Percentiles rank a stretch among this genome's conserved stretches.
Conservation (phyloP, 2,888 invertebrate species). For the Tiliacea aurago region DNA sequence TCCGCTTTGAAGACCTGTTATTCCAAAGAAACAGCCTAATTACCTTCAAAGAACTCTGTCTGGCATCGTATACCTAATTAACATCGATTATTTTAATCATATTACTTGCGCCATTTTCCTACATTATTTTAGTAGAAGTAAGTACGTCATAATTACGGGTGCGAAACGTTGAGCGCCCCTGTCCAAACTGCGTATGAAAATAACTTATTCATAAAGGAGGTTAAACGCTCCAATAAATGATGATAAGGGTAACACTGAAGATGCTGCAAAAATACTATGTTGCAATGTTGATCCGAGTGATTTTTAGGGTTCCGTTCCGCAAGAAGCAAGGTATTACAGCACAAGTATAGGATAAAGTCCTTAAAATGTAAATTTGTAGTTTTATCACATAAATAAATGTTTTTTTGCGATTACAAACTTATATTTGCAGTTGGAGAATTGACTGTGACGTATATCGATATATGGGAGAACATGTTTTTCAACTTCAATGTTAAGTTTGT, state of each 20-base stretch:
- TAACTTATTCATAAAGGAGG: slow-evolving; percentile 48
- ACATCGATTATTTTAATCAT: slow-evolving; percentile 23
- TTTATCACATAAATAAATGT: too few relatives aligned
- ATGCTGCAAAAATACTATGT: slow-evolving; percentile 30
- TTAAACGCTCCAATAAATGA: slow-evolving; percentile 40
- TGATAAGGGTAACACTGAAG: slow-evolving; percentile 35
- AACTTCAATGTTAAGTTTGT: too few relatives aligned
- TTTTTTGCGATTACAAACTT: too few relatives aligned
- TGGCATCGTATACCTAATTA: not conserved
- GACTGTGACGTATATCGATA: too few relatives aligned
- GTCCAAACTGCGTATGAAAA: slow-evolving; percentile 37
- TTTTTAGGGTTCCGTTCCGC: too few relatives aligned
- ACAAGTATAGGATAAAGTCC: too few relatives aligned
- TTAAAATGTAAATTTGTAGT: too few relatives aligned
- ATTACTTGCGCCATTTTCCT: slow-evolving; percentile 25
- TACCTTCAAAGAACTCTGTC: not conserved
- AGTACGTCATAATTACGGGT: slow-evolving; percentile 8
- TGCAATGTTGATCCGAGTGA: slow-evolving; percentile 4
- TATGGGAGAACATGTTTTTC: too few relatives aligned
- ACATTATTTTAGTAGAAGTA: slow-evolving; percentile 10
- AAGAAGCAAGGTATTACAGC: too few relatives aligned
- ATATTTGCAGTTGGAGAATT: too few relatives aligned
- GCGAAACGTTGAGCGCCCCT: slow-evolving; percentile 30
- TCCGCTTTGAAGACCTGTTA: not conserved
- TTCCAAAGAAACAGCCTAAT: not conserved